phyloP scores from a whole-genome alignment of 37 sponge, comb jelly and placozoan species.

The Theonella swinhoei region DNA sequence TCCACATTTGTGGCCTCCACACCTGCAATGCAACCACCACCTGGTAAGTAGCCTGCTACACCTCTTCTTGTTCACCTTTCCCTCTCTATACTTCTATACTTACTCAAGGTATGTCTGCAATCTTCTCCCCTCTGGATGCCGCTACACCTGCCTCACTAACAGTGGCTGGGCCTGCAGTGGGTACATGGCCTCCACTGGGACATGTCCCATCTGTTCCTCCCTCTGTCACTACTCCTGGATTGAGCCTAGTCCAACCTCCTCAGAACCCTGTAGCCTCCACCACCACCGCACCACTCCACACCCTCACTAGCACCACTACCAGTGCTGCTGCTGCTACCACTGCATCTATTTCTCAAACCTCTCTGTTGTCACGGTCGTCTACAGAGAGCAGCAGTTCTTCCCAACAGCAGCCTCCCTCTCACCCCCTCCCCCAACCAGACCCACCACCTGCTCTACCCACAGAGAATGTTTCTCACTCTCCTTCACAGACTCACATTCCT shows the following conservation, averaged over 20 bases:
- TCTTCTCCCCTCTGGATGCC: slow-evolving; percentile 33
- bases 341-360: neutral
- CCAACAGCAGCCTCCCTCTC: neutral
- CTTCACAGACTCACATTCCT: neutral
- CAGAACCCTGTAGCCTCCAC: neutral
- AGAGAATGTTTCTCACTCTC: neutral
- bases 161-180: neutral
- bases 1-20: neutral
- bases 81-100: too few species aligned
- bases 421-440: neutral
- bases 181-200: too few species aligned
- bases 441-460: neutral
- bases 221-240: neutral
- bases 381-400: neutral
- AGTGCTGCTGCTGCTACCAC: neutral
- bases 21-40: neutral
- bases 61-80: neutral
- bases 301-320: neutral
- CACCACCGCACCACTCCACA: neutral
- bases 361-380: neutral
- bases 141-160: neutral
- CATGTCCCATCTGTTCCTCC: neutral
- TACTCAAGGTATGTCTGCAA: neutral
- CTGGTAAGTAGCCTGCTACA: neutral
- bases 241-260: neutral